phyloP scores from a whole-genome alignment of 2,797 vertebrate genomes.

The Ambastaia sidthimunki region DNA sequence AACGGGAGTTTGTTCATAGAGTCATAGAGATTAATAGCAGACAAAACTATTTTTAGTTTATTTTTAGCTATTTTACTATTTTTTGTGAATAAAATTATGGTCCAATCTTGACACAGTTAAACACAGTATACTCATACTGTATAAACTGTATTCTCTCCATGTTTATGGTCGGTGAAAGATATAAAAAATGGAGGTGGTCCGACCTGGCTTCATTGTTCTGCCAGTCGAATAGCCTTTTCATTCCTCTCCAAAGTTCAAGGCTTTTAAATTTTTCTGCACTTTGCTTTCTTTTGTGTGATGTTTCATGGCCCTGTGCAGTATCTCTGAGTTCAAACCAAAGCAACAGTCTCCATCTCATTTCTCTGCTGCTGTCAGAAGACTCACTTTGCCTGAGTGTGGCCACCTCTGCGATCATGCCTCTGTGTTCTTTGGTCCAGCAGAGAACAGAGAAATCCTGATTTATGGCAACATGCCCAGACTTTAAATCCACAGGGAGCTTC shows the following conservation, averaged over 20 bases:
- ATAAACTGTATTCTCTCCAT: neutral
- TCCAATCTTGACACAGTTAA: neutral
- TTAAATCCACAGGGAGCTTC: slow-evolving; percentile 60
- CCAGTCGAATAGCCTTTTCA: slow-evolving; percentile 1
- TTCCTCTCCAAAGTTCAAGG: slow-evolving; percentile 20
- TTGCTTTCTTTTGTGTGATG: slow-evolving; percentile 24
- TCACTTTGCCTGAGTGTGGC: slow-evolving; percentile 11
- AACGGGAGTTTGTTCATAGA: no score
- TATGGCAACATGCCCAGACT: slow-evolving; percentile 60
- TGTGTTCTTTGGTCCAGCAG: slow-evolving; percentile 44
- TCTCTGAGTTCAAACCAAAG: slow-evolving; percentile 23
- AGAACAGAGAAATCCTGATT: slow-evolving; percentile 55
- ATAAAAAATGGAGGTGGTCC: neutral
- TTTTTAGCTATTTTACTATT: neutral
- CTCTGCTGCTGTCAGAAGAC: slow-evolving; percentile 39
- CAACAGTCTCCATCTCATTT: slow-evolving; percentile 22
- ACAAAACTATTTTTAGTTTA: neutral
- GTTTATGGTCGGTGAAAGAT: neutral
- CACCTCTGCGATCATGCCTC: slow-evolving; percentile 48
- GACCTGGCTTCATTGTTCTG: slow-evolving; percentile 8
- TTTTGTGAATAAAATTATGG: neutral
- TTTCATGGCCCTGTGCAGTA: slow-evolving; percentile 10
- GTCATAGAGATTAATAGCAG: neutral
- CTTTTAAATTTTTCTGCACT: slow-evolving; percentile 12
- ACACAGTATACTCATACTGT: neutral